phyloP scores from a whole-genome alignment of 2,888 invertebrate species.

The Nemoura dubitans region DNA sequence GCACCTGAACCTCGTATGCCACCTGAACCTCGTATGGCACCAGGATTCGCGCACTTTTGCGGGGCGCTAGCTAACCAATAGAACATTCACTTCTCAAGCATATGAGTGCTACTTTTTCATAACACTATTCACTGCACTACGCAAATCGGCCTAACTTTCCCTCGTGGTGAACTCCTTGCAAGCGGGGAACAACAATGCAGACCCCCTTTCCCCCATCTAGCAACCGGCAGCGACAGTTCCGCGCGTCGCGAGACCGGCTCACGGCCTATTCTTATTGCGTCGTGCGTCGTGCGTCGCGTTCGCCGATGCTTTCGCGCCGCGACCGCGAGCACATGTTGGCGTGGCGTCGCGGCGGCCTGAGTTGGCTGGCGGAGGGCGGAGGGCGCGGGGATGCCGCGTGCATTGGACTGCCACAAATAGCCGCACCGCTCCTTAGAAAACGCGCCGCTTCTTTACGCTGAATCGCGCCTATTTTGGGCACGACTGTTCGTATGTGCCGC shows the following conservation, averaged over 20 bases:
- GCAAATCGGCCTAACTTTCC: no score
- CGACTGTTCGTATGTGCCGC: constrained; percentile 41
- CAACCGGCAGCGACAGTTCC: neutral
- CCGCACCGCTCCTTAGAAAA: constrained; percentile 21
- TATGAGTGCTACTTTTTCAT: no score
- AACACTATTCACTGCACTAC: no score
- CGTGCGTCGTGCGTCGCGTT: neutral
- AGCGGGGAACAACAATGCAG: no score
- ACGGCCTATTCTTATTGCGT: neutral
- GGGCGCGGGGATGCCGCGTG: neutral
- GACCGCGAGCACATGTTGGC: neutral
- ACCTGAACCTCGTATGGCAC: no score
- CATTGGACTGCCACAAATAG: constrained; percentile 27
- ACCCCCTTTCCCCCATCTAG: no score
- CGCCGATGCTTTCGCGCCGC: neutral
- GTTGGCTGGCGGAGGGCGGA: neutral
- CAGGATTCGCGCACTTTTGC: no score
- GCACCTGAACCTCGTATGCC: no score
- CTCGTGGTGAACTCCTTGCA: no score
- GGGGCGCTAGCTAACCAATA: no score
- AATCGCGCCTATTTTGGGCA: constrained; percentile 56
- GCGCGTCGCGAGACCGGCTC: neutral
- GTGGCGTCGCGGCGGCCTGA: neutral
- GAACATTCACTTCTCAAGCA: no score
- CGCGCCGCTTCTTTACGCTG: constrained; percentile 35